These are phyloP conservation scores for Trachymyrmex septentrionalis DNA, from an alignment of 1,140 invertebrate genomes.

Conservation along the genomic window DNA sequence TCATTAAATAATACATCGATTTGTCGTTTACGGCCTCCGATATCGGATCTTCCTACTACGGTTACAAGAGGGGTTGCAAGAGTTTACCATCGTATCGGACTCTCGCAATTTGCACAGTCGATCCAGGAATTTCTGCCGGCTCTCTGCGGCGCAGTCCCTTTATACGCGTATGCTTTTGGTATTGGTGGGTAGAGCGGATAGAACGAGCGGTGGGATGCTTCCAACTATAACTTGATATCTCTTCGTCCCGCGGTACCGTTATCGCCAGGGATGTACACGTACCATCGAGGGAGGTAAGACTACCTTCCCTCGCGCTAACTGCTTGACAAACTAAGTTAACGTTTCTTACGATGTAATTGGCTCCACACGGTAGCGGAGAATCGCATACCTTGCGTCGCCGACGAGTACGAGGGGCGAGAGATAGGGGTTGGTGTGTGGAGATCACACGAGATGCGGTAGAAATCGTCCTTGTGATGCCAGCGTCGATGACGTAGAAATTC, in stretches of 20 bases:
- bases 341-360: slow-evolving; percentile 84
- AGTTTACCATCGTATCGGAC: slow-evolving; percentile 65
- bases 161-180: slow-evolving; percentile 38
- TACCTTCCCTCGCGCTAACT: slow-evolving; percentile 78
- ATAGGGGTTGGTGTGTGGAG: not conserved
- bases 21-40: not conserved
- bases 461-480: slow-evolving; percentile 69
- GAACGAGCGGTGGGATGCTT: slow-evolving; percentile 25
- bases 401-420: slow-evolving; percentile 48
- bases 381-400: slow-evolving; percentile 77
- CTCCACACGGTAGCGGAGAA: slow-evolving; percentile 76
- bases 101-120: slow-evolving; percentile 68
- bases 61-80: not conserved
- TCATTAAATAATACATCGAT: not conserved
- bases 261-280: slow-evolving; percentile 63
- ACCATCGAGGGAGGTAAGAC: slow-evolving; percentile 47
- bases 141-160: slow-evolving; percentile 55
- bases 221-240: slow-evolving; percentile 71
- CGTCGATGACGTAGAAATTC: slow-evolving; percentile 68
- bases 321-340: slow-evolving; percentile 83
- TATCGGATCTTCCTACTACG: not conserved
- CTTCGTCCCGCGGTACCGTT: slow-evolving; percentile 56
- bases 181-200: slow-evolving; percentile 29
- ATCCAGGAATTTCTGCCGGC: slow-evolving; percentile 70
- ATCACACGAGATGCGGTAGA: slow-evolving; percentile 21